Conservation (phyloP, 2,888 invertebrate genomes). For the Diachrysia chrysitis region DNA sequence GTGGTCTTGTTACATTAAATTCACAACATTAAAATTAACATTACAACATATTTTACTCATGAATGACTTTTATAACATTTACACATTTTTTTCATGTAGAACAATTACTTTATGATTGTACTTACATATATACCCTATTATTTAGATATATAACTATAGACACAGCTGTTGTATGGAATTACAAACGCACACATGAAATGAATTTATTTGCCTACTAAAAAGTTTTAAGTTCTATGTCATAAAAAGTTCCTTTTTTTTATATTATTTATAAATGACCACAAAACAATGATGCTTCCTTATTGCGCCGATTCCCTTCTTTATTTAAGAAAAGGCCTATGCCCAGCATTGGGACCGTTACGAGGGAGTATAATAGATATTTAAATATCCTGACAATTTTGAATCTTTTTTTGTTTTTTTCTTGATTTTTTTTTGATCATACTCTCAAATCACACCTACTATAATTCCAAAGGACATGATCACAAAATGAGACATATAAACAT, state of each 20-base stretch:
- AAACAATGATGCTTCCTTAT: not conserved
- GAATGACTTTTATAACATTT: slow-evolving; percentile 15
- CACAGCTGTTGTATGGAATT: too few species aligned
- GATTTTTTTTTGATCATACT: not conserved
- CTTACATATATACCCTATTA: slow-evolving; percentile 6
- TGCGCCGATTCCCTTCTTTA: too few species aligned
- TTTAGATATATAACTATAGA: too few species aligned
- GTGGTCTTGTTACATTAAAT: slow-evolving; percentile 8
- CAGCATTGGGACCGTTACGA: too few species aligned
- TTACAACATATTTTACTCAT: slow-evolving; percentile 7
- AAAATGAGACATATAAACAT: slow-evolving; percentile 42
- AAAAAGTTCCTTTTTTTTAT: too few species aligned
- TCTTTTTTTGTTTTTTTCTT: too few species aligned
- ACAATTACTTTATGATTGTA: not conserved
- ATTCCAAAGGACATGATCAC: slow-evolving; percentile 27
- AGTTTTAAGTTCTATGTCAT: too few species aligned
- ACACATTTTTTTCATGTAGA: not conserved
- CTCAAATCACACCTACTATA: not conserved
- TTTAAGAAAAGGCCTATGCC: too few species aligned
- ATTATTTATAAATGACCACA: too few species aligned
- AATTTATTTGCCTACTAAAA: slow-evolving; percentile 13
- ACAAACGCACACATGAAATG: slow-evolving; percentile 10
- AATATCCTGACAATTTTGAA: too few species aligned
- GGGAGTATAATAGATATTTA: too few species aligned
- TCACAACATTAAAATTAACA: slow-evolving; percentile 16